These are phyloP conservation scores for Lepidochrysops patricia DNA, from an alignment of 2,888 invertebrate species.

Conservation along the genomic window DNA sequence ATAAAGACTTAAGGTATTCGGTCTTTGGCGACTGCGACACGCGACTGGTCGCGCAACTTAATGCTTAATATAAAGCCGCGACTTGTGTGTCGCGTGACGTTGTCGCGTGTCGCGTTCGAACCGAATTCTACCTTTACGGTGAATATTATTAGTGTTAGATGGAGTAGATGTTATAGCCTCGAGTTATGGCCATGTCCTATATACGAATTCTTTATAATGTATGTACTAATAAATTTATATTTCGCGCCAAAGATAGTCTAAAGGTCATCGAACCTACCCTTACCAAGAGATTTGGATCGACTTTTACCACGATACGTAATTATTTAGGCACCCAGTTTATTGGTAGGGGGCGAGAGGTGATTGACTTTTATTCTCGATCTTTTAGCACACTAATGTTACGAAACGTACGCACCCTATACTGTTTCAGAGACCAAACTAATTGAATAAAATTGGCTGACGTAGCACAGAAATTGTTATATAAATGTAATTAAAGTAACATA, in stretches of 20 bases:
- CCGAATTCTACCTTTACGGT: slow-evolving; percentile 7
- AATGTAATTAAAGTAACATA: slow-evolving; percentile 64
- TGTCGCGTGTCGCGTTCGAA: background rate
- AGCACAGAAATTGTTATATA: slow-evolving; percentile 65
- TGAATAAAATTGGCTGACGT: slow-evolving; percentile 42
- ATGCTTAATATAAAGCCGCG: background rate
- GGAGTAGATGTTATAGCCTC: slow-evolving; percentile 15
- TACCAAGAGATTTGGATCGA: background rate
- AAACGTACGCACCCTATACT: slow-evolving; percentile 12
- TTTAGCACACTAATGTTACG: background rate
- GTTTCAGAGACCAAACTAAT: slow-evolving; percentile 25
- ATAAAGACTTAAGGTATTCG: slow-evolving; percentile 32
- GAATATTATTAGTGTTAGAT: slow-evolving; percentile 14
- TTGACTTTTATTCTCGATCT: background rate
- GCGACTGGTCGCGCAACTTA: background rate
- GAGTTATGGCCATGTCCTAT: slow-evolving; percentile 12
- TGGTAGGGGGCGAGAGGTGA: too few relatives aligned
- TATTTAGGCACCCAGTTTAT: background rate
- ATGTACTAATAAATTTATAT: slow-evolving; percentile 8
- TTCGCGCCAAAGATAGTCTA: background rate
- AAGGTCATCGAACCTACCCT: background rate
- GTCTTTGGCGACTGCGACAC: background rate
- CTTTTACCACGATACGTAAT: background rate
- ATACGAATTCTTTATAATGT: slow-evolving; percentile 24
- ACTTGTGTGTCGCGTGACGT: background rate